A percentile compares a stretch with the other conserved stretches of the same genome.
phyloP scores from a whole-genome alignment of 2,888 invertebrate genomes.

The Blastobasis adustella region DNA sequence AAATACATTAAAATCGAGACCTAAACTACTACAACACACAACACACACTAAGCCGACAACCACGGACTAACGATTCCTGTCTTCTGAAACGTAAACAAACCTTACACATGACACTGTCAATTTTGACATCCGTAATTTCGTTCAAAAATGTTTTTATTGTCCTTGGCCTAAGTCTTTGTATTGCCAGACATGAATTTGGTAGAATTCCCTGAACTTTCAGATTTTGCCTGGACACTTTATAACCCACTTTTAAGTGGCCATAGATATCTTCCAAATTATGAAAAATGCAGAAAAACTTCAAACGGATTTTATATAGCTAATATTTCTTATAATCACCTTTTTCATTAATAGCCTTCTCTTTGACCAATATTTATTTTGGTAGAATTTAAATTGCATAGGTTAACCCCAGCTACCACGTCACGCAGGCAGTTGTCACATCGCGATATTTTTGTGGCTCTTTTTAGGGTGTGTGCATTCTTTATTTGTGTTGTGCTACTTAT shows the following conservation, averaged over 20 bases:
- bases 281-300: too few relatives aligned
- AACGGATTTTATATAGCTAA: too few relatives aligned
- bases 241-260: background rate
- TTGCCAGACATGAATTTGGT: background rate
- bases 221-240: background rate
- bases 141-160: too few relatives aligned
- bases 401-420: constrained; percentile 70
- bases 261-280: too few relatives aligned
- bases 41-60: too few relatives aligned
- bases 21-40: too few relatives aligned
- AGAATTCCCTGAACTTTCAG: background rate
- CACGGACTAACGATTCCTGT: too few relatives aligned
- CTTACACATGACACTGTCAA: too few relatives aligned
- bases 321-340: too few relatives aligned
- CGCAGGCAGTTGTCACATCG: constrained; percentile 71
- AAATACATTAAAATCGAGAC: background rate
- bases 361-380: background rate
- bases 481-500: constrained; percentile 75
- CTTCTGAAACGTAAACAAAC: too few relatives aligned
- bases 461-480: constrained; percentile 73
- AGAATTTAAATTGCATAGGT: constrained; percentile 18
- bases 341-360: background rate
- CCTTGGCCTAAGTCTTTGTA: too few relatives aligned
- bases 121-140: too few relatives aligned
- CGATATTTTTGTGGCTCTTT: constrained; percentile 72